Percentiles rank a stretch among this genome's conserved stretches.
phyloP scores from a whole-genome alignment of 2,888 invertebrate genomes.

The Clistopyga incitator region DNA sequence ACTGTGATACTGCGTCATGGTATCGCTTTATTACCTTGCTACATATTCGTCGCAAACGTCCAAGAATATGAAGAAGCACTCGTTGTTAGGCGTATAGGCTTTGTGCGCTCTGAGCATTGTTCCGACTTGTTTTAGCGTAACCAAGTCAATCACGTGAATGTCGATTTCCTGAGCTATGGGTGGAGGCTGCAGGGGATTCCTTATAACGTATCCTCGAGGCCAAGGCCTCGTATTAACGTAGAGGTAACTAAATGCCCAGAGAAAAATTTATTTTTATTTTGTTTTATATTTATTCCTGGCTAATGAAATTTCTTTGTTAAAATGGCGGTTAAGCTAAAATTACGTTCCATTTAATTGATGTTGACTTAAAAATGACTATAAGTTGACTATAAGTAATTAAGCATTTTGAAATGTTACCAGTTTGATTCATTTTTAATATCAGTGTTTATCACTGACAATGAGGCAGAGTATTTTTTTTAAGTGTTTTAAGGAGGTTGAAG shows the following conservation, averaged over 20 bases:
- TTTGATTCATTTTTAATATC: no score
- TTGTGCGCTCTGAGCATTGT: conserved; percentile 92
- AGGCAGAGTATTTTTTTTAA: no score
- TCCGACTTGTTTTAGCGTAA: conserved; percentile 90
- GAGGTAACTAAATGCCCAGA: conserved; percentile 86
- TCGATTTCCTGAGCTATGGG: conserved; percentile 95
- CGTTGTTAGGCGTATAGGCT: conserved; percentile 93
- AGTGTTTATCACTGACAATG: no score
- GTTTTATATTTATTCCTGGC: not conserved
- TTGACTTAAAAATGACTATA: no score
- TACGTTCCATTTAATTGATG: no score
- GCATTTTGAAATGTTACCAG: no score
- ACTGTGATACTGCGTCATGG: not conserved
- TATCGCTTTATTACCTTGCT: conserved; percentile 87
- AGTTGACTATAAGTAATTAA: no score
- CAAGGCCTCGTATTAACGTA: conserved; percentile 94
- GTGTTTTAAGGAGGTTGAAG: no score
- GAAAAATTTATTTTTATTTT: not conserved
- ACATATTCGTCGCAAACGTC: conserved; percentile 93
- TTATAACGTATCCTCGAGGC: conserved; percentile 91
- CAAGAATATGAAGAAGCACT: conserved; percentile 94
- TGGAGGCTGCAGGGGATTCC: conserved; percentile 91
- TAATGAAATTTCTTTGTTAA: not conserved
- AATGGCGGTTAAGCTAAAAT: not conserved
- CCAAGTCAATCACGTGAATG: conserved; percentile 93